A percentile compares a stretch with the other conserved stretches of the same genome.
Evolutionary conservation across 2,113 vertebrate genomes (phyloP).

Genomic region (Hippocampus mohnikei): DNA sequence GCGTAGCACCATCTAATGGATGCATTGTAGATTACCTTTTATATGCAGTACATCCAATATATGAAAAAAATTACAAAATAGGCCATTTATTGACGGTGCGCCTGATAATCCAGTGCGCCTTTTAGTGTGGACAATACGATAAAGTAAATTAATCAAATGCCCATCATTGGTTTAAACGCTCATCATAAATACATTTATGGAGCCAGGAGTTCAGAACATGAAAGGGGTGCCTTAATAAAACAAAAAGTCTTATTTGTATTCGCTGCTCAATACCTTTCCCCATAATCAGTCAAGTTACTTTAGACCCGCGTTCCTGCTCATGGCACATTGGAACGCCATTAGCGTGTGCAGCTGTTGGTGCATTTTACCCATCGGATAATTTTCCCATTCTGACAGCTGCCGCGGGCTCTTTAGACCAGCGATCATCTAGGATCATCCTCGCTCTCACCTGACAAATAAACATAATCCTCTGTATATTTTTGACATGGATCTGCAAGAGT

Average conservation of each 20-base stretch:
- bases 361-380: neutral
- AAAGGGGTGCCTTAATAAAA: neutral
- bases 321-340: neutral
- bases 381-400: neutral
- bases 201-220: neutral
- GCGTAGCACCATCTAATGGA: too few species aligned
- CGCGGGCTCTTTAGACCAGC: neutral
- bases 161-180: too few species aligned
- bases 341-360: neutral
- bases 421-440: neutral
- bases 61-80: too few species aligned
- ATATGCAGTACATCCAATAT: too few species aligned
- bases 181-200: neutral
- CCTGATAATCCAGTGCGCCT: too few species aligned
- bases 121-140: too few species aligned
- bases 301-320: neutral
- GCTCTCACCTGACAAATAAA: conserved; percentile 2
- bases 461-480: conserved; percentile 4
- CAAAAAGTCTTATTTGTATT: neutral
- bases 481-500: neutral
- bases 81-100: too few species aligned
- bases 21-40: too few species aligned
- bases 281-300: neutral
- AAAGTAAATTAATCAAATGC: too few species aligned
- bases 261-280: neutral